Base-by-base conservation (phyloP, 2,888 invertebrate genomes). In the Lissonota sp. region DNA sequence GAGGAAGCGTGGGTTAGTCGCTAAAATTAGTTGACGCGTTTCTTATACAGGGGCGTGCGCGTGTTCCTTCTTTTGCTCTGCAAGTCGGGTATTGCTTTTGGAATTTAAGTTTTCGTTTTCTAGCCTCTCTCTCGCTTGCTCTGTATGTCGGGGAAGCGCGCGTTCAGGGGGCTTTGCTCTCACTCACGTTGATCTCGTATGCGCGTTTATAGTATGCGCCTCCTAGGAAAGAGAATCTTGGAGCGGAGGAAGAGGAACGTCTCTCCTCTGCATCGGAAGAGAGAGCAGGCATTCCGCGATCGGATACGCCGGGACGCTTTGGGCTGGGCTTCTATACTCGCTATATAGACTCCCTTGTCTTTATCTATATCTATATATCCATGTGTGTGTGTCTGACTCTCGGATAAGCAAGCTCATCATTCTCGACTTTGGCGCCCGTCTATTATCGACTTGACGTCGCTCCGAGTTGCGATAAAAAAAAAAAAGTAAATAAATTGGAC, bases 21-120 rank as follows among this genome's bases (percentile, higher is more conserved):
- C 80, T 80, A 80, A 80, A 80, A 80, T 77, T 80, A 80, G 80
- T 80, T 70, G 77, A 80, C 63, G 77, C 69, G 74, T 74, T 69
- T 80, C 26, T 66, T 60, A 67, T 60, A 76, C 71, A 80, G 80
- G 80, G 80, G 74, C 74, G 74, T 74, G 58, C 76, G 67, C 71
- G 71, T 58, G n/a, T n/a, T 74, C 57, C 62, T 53, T 26, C 26
- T 26, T 26, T 26, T 39, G 69, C 60, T 53, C 53, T 64, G 58
- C 58, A 37, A 3, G n/a, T 51, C 78, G 57, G 60, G 62, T 62
- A 62, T 46, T 78, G 49, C 67, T 79, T 80, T 76, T 67, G 80
- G 80, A 77, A 80, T 76, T 80, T 64, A 49, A 63, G 37, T 69
- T 80, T 80, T 75, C 58, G 39, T 71, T 80, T 71, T 71, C 60